Conservation (phyloP, 2,888 invertebrate species). For the Sesia bembeciformis region DNA sequence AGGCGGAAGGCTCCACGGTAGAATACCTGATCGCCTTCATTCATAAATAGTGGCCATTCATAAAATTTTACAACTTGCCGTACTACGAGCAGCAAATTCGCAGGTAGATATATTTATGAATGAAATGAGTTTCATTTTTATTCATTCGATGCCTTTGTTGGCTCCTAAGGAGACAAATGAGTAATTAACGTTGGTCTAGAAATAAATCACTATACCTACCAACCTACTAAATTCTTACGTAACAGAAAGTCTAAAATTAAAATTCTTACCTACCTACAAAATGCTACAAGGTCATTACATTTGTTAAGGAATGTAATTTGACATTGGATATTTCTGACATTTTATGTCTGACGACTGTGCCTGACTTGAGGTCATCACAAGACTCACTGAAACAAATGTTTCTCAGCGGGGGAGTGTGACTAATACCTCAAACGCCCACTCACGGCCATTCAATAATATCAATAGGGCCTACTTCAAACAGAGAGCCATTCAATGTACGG, state of each 20-base stretch:
- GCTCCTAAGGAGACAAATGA: too few relatives aligned
- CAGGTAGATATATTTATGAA: slow-evolving; percentile 52
- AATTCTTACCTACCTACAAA: too few relatives aligned
- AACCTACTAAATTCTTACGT: too few relatives aligned
- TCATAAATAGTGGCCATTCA: slow-evolving; percentile 44
- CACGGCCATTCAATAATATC: slow-evolving; percentile 16
- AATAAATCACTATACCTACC: too few relatives aligned
- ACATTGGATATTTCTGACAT: too few relatives aligned
- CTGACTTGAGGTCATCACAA: slow-evolving; percentile 9
- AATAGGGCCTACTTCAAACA: slow-evolving; percentile 37
- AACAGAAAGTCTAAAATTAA: too few relatives aligned
- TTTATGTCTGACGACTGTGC: too few relatives aligned
- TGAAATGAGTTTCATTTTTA: slow-evolving; percentile 12
- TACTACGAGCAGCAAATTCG: slow-evolving; percentile 31
- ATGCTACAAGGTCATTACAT: too few relatives aligned
- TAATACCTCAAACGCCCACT: slow-evolving; percentile 19
- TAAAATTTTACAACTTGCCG: slow-evolving; percentile 46
- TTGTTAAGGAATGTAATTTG: too few relatives aligned
- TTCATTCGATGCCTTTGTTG: too few relatives aligned
- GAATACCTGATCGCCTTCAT: slow-evolving; percentile 36
- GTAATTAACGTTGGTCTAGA: too few relatives aligned
- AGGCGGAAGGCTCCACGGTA: slow-evolving; percentile 46
- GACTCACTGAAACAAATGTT: slow-evolving; percentile 18
- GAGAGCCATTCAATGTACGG: slow-evolving; percentile 34
- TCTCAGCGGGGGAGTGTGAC: slow-evolving; percentile 18